A percentile compares a stretch with the other conserved stretches of the same genome.
phyloP scores from a whole-genome alignment of 2,888 invertebrate genomes.

The Boloria euphrosyne region DNA sequence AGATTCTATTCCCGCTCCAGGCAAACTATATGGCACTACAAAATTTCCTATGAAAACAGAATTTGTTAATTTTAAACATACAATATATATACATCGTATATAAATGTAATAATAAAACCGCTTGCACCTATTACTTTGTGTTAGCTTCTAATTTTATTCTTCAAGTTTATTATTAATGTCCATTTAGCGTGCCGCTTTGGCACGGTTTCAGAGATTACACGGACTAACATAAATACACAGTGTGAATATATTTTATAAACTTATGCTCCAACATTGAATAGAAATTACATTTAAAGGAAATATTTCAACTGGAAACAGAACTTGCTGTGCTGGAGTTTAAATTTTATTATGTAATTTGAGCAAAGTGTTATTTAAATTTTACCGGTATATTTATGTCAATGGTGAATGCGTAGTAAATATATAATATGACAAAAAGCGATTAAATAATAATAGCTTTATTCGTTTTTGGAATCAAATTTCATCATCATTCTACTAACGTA shows the following conservation, averaged over 20 bases:
- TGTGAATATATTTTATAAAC: conserved; percentile 34
- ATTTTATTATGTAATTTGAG: conserved; percentile 24
- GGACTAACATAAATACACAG: conserved; percentile 55
- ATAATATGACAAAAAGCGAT: background rate
- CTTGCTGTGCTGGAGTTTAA: conserved; percentile 17
- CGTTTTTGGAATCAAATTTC: background rate
- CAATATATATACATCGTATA: too few relatives aligned
- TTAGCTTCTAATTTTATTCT: conserved; percentile 46
- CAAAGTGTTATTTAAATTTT: conserved; percentile 17
- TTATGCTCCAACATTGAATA: conserved; percentile 35
- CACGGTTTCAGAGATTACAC: conserved; percentile 70
- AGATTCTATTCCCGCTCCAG: too few relatives aligned
- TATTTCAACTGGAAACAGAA: conserved; percentile 29
- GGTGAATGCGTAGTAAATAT: background rate
- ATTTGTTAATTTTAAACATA: too few relatives aligned
- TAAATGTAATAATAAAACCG: conserved; percentile 25
- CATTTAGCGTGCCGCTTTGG: conserved; percentile 68
- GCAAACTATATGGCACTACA: too few relatives aligned
- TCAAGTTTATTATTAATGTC: conserved; percentile 74
- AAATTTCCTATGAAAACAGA: too few relatives aligned
- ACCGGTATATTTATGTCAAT: background rate
- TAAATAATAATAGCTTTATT: background rate
- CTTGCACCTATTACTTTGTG: conserved; percentile 35
- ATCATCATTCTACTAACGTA: too few relatives aligned
- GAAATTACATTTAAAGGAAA: conserved; percentile 36